Conservation (phyloP, 2,888 invertebrate genomes). For the Falcaria lacertinaria region DNA sequence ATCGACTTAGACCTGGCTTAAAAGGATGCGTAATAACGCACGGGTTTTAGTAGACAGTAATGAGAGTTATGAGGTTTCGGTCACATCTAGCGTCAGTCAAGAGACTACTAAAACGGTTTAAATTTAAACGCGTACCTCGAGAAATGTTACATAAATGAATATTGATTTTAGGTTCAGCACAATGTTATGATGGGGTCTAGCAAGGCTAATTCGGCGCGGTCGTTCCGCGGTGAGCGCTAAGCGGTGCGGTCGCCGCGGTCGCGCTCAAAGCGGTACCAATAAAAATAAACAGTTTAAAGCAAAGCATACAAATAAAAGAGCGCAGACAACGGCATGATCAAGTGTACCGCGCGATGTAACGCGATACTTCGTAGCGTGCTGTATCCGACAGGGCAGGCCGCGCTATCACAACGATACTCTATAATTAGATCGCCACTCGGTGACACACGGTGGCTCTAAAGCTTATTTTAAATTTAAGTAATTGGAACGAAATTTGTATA, state of each 20-base stretch:
- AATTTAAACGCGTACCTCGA: conserved; percentile 27
- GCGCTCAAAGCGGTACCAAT: conserved; percentile 53
- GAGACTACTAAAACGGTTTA: conserved; percentile 21
- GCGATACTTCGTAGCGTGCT: conserved; percentile 61
- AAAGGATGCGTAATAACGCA: conserved; percentile 33
- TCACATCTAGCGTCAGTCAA: conserved; percentile 15
- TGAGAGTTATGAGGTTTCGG: conserved; percentile 28
- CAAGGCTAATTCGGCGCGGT: conserved; percentile 34
- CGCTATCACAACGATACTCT: conserved; percentile 32
- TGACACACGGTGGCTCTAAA: conserved; percentile 29
- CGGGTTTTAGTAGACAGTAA: conserved; percentile 33
- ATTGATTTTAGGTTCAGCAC: conserved; percentile 48
- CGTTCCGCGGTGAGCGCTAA: conserved; percentile 51
- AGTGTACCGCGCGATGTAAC: conserved; percentile 71
- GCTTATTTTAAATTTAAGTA: conserved; percentile 13
- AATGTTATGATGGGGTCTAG: conserved; percentile 28
- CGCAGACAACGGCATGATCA: conserved; percentile 69
- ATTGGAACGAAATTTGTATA: background rate
- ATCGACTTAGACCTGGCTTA: conserved; percentile 33
- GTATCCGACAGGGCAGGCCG: conserved; percentile 38
- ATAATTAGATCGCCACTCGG: conserved; percentile 52
- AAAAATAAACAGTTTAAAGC: conserved; percentile 46
- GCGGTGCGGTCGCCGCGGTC: conserved; percentile 60
- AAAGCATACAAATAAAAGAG: conserved; percentile 62
- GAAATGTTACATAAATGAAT: conserved; percentile 33